phyloP scores from a whole-genome alignment of 1,140 invertebrate genomes.

The Patella vulgata region DNA sequence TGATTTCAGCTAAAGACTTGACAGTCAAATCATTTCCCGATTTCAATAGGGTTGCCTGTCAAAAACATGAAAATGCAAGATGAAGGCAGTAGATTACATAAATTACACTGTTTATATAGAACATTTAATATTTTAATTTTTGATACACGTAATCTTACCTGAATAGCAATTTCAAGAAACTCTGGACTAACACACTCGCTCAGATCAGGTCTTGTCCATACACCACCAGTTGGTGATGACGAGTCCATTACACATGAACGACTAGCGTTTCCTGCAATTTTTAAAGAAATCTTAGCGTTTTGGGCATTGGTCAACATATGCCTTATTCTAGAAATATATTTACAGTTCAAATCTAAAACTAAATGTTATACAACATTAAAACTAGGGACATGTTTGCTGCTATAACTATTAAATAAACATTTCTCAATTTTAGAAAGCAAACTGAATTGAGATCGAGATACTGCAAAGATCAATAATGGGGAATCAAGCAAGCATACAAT shows the following conservation, averaged over 20 bases:
- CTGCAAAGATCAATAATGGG: too few relatives aligned
- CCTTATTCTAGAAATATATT: conserved; percentile 4
- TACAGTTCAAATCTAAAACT: neutral
- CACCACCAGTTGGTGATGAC: conserved; percentile 14
- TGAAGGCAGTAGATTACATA: too few relatives aligned
- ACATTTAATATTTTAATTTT: too few relatives aligned
- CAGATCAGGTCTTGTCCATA: conserved; percentile 39
- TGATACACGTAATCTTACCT: conserved; percentile 8
- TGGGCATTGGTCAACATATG: conserved; percentile 2
- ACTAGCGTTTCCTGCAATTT: conserved; percentile 14
- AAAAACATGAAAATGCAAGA: too few relatives aligned
- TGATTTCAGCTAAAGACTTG: neutral
- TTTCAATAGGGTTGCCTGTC: conserved; percentile 1
- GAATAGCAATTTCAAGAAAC: conserved; percentile 1
- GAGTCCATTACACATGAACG: conserved; percentile 17
- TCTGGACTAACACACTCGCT: conserved; percentile 33
- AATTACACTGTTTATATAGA: too few relatives aligned
- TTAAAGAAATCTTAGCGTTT: neutral
- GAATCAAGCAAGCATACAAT: too few relatives aligned
- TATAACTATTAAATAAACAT: conserved; percentile 1
- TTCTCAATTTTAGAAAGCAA: conserved; percentile 6
- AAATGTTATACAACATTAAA: conserved; percentile 1
- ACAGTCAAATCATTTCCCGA: neutral
- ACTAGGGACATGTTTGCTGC: conserved; percentile 1
- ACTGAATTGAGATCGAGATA: neutral